Evolutionary conservation across 2,113 vertebrate species (phyloP).

Genomic region (Strix aluco): DNA sequence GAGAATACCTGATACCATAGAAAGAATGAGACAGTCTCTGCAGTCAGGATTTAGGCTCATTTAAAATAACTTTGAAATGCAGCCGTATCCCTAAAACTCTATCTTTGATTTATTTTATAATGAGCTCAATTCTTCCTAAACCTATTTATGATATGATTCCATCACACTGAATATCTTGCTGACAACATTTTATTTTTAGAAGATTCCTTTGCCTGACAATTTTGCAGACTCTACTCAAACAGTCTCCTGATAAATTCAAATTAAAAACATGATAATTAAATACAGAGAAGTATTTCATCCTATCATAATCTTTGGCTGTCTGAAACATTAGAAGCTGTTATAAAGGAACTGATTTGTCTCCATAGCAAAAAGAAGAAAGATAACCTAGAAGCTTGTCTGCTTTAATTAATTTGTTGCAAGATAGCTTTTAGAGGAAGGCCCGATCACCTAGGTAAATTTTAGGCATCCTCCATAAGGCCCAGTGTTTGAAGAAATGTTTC

Average conservation of each 20-base stretch:
- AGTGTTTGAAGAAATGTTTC: background rate
- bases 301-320: background rate
- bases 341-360: background rate
- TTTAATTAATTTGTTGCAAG: background rate
- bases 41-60: background rate
- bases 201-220: constrained; percentile 46
- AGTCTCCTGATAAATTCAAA: constrained; percentile 54
- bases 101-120: background rate
- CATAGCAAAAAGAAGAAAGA: background rate
- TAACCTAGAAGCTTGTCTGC: background rate
- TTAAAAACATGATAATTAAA: constrained; percentile 63
- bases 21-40: background rate
- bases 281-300: constrained; percentile 25
- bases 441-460: background rate
- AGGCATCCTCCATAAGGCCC: background rate
- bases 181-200: constrained; percentile 67
- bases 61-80: background rate
- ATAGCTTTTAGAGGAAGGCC: background rate
- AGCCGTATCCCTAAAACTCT: background rate
- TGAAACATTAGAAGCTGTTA: constrained; percentile 2
- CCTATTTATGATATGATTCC: background rate
- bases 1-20: background rate
- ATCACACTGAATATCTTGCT: background rate
- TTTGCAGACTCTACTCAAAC: constrained; percentile 58
- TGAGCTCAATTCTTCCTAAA: background rate